Conservation (phyloP, 2,797 vertebrate species). For the Thamnophis elegans region DNA sequence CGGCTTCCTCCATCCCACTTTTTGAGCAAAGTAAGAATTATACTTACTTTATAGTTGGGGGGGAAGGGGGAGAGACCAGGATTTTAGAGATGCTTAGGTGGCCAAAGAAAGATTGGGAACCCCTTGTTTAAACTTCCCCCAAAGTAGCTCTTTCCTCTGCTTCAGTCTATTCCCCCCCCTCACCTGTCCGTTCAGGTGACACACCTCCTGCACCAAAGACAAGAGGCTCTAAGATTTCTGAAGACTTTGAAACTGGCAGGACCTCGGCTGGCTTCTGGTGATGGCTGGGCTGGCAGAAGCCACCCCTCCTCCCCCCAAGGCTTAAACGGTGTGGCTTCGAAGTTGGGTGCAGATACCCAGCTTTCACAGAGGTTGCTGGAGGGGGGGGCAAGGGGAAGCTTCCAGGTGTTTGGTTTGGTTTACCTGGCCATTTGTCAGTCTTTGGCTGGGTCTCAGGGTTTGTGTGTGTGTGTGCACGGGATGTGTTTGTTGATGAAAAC, state of each 20-base stretch:
- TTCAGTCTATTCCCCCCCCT: not conserved
- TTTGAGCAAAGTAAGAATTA: too few relatives aligned
- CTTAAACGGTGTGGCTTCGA: slow-evolving; percentile 35
- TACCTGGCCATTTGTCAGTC: not conserved
- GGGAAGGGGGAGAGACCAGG: too few relatives aligned
- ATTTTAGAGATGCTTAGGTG: too few relatives aligned
- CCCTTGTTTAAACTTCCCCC: not conserved
- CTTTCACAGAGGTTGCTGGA: slow-evolving; percentile 57
- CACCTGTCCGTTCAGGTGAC: slow-evolving; percentile 48
- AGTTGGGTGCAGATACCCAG: slow-evolving; percentile 43
- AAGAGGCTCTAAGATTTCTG: slow-evolving; percentile 57
- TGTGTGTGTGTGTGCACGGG: not conserved
- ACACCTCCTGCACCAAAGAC: not conserved
- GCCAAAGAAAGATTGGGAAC: too few relatives aligned
- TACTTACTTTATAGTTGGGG: too few relatives aligned
- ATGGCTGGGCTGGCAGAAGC: slow-evolving; percentile 47
- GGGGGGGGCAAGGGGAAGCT: slow-evolving; percentile 13
- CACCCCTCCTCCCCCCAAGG: slow-evolving; percentile 15
- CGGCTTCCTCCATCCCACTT: too few relatives aligned
- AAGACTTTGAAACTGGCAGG: slow-evolving; percentile 62
- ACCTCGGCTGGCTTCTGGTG: slow-evolving; percentile 41
- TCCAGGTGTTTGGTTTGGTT: not conserved
- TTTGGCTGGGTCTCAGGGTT: not conserved
- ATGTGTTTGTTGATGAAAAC: not conserved
- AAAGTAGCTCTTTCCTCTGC: not conserved